Percentiles rank a stretch among this genome's conserved stretches.
Conservation (phyloP, 2,797 vertebrate genomes). For the Acanthurus leucopareius region DNA sequence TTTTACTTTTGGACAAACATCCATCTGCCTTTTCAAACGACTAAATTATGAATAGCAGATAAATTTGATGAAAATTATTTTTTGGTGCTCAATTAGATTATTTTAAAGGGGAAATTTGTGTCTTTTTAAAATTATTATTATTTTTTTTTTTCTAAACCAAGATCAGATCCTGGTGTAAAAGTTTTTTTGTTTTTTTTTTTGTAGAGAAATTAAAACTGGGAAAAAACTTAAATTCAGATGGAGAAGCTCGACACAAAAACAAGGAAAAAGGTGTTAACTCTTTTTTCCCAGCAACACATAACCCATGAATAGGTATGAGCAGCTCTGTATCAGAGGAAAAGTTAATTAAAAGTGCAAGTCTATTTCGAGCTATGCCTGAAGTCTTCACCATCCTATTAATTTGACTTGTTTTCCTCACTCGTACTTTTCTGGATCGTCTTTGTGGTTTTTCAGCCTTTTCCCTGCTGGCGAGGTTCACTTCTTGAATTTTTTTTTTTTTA, state of each 20-base stretch:
- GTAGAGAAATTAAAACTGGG: slow-evolving; percentile 10
- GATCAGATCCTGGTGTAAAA: background rate
- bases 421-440: slow-evolving; percentile 55
- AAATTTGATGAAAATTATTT: slow-evolving; percentile 17
- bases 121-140: background rate
- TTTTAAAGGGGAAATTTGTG: background rate
- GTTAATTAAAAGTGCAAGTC: slow-evolving; percentile 76
- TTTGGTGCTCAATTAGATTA: slow-evolving; percentile 7
- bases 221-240: slow-evolving; percentile 14
- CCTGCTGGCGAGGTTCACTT: slow-evolving; percentile 59
- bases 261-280: slow-evolving; percentile 42
- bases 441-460: slow-evolving; percentile 48
- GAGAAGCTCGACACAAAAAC: slow-evolving; percentile 7
- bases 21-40: background rate
- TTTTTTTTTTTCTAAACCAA: background rate
- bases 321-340: slow-evolving; percentile 59
- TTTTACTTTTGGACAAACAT: background rate
- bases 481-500: slow-evolving; percentile 53
- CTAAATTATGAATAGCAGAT: background rate
- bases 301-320: slow-evolving; percentile 77
- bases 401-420: slow-evolving; percentile 78
- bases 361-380: slow-evolving; percentile 79
- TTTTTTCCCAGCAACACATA: slow-evolving; percentile 62
- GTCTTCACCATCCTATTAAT: slow-evolving; percentile 78
- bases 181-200: background rate